Base-by-base conservation (phyloP, 1,140 invertebrate genomes). In the Bombus difficillimus region DNA sequence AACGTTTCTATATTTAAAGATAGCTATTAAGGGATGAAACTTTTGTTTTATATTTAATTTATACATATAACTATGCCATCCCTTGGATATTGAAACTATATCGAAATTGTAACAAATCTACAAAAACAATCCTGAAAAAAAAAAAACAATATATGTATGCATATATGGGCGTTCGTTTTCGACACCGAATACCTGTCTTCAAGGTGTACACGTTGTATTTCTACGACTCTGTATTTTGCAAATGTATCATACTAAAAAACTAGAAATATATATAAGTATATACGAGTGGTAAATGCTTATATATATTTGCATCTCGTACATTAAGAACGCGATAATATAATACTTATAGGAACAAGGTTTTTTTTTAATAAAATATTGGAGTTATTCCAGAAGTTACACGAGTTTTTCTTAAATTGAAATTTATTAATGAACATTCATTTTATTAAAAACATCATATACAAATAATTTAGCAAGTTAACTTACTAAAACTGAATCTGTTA, bases 341-440 rank as follows among this genome's bases (percentile, higher is more conserved):
- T 90, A 86, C 92, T 91, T 91, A 88, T 92, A 88, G 89, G 69
- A 84, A 88, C 77, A 83, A 89, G 81, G 80, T 89, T 93, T 93
- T 68, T 68, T 62, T 92, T 59, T 90, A 93, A 93, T 92, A 92
- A 93, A 93, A 92, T 71, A 73, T 78, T 83, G 77, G 89, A 64
- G 77, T 91, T 83, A 91, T 89, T 89, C 86, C 82, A 82, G 68
- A 81, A 83, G 47, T n/a, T 86, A 80, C 28, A 3, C 9, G 34
- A 68, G 25, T 69, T 1, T n/a, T 76, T 32, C 13, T n/a, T 15
- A 64, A 28, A 43, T 71, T 75, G 0, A 22, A 81, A 34, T 47
- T 69, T 28, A 69, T 68, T 6, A 85, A 64, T 68, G 43, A 59
- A 25, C 39, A 81, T 37, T 77, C 83, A 41, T 62, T 73, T 91